phyloP scores from a whole-genome alignment of 2,113 vertebrate genomes.

The Synchiropus splendidus region DNA sequence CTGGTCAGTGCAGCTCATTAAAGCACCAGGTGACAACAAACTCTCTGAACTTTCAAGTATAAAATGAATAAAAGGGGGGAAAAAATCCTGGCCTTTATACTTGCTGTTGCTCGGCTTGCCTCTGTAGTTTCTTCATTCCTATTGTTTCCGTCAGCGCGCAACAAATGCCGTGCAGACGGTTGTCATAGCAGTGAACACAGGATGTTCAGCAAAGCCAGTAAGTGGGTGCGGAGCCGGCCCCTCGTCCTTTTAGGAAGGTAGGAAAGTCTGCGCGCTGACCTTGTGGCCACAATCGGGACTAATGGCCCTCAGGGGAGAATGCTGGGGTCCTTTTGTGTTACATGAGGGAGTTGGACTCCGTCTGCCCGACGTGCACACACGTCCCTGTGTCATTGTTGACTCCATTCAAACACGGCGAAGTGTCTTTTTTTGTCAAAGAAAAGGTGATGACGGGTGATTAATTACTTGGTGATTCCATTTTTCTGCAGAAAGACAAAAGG shows the following conservation, averaged over 20 bases:
- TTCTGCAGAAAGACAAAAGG: constrained; percentile 15
- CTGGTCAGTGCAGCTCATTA: constrained; percentile 3
- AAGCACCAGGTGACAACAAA: constrained; percentile 8
- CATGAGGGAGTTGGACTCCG: constrained; percentile 35
- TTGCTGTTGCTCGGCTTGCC: constrained; percentile 12
- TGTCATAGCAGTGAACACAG: constrained; percentile 57
- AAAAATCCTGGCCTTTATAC: constrained; percentile 2
- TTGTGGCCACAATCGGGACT: constrained; percentile 69
- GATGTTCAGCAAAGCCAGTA: constrained; percentile 35
- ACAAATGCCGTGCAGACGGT: constrained; percentile 30
- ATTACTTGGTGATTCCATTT: constrained; percentile 15
- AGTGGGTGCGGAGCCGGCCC: constrained; percentile 34
- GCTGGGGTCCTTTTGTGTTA: constrained; percentile 59
- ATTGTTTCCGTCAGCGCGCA: constrained; percentile 27
- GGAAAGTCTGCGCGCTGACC: constrained; percentile 72
- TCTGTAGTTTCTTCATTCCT: constrained; percentile 26
- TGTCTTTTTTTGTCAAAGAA: constrained; percentile 42
- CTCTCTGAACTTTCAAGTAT: constrained; percentile 7
- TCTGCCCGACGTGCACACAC: constrained; percentile 44
- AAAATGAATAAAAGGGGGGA: constrained; percentile 1
- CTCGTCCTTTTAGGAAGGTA: constrained; percentile 43
- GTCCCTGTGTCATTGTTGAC: constrained; percentile 48
- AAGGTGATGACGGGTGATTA: constrained; percentile 29
- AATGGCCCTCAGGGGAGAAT: constrained; percentile 58
- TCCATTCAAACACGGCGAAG: constrained; percentile 45